Percentiles rank a stretch among this genome's conserved stretches.
These are phyloP conservation scores for Nematostella vectensis DNA, from an alignment of 92 coral and sea anemone species.

Conservation along the genomic window DNA sequence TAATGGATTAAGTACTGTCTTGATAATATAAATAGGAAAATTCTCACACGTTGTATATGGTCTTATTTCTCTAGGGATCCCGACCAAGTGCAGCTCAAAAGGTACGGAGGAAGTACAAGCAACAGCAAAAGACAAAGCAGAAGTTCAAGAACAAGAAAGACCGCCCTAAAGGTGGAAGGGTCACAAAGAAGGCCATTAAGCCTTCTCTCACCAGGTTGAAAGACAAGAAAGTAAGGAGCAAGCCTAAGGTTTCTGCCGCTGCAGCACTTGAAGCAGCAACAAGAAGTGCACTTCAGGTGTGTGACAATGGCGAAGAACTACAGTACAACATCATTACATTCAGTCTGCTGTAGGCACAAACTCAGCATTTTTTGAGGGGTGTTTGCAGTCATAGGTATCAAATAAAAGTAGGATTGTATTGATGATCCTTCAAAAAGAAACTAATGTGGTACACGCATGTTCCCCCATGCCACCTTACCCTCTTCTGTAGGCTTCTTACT, in stretches of 20 bases:
- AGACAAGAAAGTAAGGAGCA: conserved; percentile 35
- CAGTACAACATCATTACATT: neutral
- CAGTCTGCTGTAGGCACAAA: too few species aligned
- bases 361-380: too few species aligned
- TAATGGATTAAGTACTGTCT: too few species aligned
- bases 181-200: conserved; percentile 33
- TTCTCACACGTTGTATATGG: too few species aligned
- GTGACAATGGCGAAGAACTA: neutral
- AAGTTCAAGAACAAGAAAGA: conserved; percentile 36
- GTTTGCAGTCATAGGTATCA: too few species aligned
- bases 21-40: too few species aligned
- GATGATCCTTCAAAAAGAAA: too few species aligned
- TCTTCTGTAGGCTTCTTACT: too few species aligned
- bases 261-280: conserved; percentile 92
- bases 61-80: too few species aligned
- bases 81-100: conserved; percentile 71
- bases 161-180: conserved; percentile 44
- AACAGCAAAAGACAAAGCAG: conserved; percentile 67
- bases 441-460: too few species aligned
- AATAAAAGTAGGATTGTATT: too few species aligned
- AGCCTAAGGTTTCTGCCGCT: conserved; percentile 47
- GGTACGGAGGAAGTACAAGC: conserved; percentile 65
- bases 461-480: too few species aligned
- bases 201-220: conserved; percentile 48
- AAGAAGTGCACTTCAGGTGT: conserved; percentile 71